These are phyloP conservation scores for Falcaria lacertinaria DNA, from an alignment of 2,888 invertebrate genomes.

Conservation along the genomic window DNA sequence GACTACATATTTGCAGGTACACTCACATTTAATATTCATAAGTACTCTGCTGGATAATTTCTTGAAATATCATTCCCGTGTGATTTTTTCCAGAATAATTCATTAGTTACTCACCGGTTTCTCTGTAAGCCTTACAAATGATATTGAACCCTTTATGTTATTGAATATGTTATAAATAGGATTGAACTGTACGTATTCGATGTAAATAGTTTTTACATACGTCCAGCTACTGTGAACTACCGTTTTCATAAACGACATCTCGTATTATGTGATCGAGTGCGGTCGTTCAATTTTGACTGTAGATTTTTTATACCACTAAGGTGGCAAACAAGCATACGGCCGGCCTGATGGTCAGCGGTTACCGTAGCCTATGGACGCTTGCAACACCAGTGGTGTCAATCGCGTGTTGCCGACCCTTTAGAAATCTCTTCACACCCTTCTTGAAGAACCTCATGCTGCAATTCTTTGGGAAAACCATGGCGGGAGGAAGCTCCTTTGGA, in stretches of 20 bases:
- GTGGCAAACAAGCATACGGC: too few species aligned
- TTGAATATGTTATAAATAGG: neutral
- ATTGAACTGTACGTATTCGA: neutral
- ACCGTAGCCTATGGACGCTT: too few species aligned
- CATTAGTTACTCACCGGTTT: slow-evolving; percentile 10
- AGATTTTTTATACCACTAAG: neutral
- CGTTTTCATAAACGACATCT: slow-evolving; percentile 22
- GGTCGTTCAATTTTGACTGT: neutral
- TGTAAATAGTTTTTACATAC: slow-evolving; percentile 7
- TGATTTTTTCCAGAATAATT: slow-evolving; percentile 24
- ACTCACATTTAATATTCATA: slow-evolving; percentile 15
- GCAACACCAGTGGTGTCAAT: too few species aligned
- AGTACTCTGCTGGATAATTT: slow-evolving; percentile 7
- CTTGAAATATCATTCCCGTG: slow-evolving; percentile 24
- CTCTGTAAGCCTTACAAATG: neutral
- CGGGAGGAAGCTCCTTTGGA: too few species aligned
- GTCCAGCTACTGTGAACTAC: slow-evolving; percentile 49
- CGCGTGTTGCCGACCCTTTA: too few species aligned
- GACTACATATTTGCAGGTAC: slow-evolving; percentile 24
- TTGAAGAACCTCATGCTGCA: too few species aligned
- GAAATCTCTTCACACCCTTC: too few species aligned
- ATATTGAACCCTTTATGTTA: neutral
- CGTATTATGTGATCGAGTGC: neutral
- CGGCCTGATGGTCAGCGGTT: too few species aligned
- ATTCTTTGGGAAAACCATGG: too few species aligned